Conservation (phyloP, 2,113 vertebrate species). For the Hydrochoerus hydrochaeris region DNA sequence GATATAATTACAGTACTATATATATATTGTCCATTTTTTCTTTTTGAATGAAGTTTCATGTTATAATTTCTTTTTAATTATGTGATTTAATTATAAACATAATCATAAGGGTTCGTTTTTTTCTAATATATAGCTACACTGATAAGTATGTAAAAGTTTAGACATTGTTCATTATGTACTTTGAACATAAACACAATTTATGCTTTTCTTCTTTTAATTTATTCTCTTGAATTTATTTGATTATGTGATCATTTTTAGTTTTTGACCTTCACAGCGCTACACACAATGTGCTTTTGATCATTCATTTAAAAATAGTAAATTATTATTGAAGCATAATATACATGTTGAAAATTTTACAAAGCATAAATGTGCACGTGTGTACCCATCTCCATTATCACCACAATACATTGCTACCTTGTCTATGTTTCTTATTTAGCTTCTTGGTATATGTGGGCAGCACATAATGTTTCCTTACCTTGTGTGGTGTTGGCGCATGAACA, state of each 20-base stretch:
- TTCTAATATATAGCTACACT: not conserved
- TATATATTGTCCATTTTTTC: not conserved
- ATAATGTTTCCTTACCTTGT: not conserved
- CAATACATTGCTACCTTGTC: not conserved
- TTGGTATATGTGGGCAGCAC: not conserved
- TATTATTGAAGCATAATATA: not conserved
- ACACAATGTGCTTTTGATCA: not conserved
- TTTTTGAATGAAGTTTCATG: not conserved
- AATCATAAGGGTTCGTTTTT: not conserved
- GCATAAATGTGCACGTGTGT: not conserved
- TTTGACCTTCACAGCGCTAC: not conserved
- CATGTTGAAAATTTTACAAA: not conserved
- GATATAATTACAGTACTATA: not conserved
- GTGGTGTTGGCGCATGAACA: not conserved
- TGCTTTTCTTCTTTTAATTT: not conserved
- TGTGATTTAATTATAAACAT: not conserved
- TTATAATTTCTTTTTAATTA: not conserved
- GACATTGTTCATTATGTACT: not conserved
- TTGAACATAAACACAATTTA: not conserved
- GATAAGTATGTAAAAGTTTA: not conserved
- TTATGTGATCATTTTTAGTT: not conserved
- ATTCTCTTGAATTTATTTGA: not conserved
- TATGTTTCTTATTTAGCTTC: not conserved
- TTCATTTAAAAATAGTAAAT: not conserved
- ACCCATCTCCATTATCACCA: not conserved